Conservation (phyloP, 2,797 vertebrate genomes). For the Hybognathus amarus region DNA sequence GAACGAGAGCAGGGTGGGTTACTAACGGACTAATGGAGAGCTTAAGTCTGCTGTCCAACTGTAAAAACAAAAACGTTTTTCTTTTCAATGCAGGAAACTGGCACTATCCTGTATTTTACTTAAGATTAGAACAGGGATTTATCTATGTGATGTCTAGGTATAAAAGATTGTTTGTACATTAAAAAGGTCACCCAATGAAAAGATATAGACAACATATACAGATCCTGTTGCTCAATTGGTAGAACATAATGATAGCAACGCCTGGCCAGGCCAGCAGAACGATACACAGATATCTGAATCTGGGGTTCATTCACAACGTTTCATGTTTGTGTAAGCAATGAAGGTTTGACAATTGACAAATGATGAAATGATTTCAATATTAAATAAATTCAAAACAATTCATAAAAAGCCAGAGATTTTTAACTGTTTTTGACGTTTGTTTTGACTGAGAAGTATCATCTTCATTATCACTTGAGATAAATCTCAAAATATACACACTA, state of each 20-base stretch:
- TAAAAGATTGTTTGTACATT: background rate
- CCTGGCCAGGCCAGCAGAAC: background rate
- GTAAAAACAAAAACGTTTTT: slow-evolving; percentile 45
- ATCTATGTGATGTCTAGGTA: background rate
- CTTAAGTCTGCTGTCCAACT: slow-evolving; percentile 31
- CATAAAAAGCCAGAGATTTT: background rate
- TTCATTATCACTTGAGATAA: too few species aligned
- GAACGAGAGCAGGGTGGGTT: slow-evolving; percentile 28
- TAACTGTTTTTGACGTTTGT: background rate
- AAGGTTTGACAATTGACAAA: background rate
- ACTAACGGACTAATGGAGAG: slow-evolving; percentile 36
- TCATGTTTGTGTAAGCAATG: background rate
- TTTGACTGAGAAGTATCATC: background rate
- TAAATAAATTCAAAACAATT: background rate
- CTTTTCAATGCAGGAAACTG: slow-evolving; percentile 13
- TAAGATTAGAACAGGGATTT: slow-evolving; percentile 3
- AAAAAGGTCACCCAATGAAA: background rate
- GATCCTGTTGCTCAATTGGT: background rate
- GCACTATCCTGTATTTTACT: slow-evolving; percentile 16
- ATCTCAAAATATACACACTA: background rate
- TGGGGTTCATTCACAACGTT: background rate
- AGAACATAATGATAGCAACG: background rate
- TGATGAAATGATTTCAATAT: background rate
- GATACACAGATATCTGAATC: background rate
- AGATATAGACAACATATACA: background rate